Evolutionary conservation across 2,888 invertebrate species (phyloP).

Genomic region (Anoplius nigerrimus): DNA sequence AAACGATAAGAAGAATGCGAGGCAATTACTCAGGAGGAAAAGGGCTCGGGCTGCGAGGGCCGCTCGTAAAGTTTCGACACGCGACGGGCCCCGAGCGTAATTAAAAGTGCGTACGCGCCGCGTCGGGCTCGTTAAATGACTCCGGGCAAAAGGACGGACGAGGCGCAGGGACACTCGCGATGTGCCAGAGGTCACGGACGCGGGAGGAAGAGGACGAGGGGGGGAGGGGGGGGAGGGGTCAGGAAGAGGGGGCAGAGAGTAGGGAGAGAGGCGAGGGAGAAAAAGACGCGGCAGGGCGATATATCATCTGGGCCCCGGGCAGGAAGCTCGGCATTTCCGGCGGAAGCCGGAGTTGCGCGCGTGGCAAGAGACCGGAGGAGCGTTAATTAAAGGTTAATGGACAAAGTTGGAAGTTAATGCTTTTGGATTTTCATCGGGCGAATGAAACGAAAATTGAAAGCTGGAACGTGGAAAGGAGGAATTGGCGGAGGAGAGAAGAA

Average conservation of each 20-base stretch:
- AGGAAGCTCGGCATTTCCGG: neutral
- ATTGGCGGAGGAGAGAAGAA: neutral
- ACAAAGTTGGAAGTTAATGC: neutral
- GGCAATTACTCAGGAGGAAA: constrained; percentile 26
- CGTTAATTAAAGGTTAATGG: constrained; percentile 7
- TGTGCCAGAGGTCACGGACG: no score
- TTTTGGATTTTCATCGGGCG: constrained; percentile 6
- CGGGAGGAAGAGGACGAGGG: no score
- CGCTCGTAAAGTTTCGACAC: constrained; percentile 37
- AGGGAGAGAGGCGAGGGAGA: no score
- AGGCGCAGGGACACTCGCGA: neutral
- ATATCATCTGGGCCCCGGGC: constrained; percentile 3
- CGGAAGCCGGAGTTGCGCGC: neutral
- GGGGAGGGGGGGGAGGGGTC: no score
- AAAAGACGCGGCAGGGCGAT: neutral
- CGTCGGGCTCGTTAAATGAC: constrained; percentile 26
- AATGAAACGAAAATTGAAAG: neutral
- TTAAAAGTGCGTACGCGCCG: constrained; percentile 43
- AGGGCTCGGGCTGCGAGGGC: constrained; percentile 4
- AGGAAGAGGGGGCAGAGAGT: neutral
- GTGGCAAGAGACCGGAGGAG: constrained; percentile 1
- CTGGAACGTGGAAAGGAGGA: neutral
- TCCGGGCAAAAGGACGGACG: constrained; percentile 2
- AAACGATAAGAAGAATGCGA: constrained; percentile 6
- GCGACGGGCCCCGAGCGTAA: constrained; percentile 28